Conservation (phyloP, 2,888 invertebrate species). For the Eugnorisma glareosa region DNA sequence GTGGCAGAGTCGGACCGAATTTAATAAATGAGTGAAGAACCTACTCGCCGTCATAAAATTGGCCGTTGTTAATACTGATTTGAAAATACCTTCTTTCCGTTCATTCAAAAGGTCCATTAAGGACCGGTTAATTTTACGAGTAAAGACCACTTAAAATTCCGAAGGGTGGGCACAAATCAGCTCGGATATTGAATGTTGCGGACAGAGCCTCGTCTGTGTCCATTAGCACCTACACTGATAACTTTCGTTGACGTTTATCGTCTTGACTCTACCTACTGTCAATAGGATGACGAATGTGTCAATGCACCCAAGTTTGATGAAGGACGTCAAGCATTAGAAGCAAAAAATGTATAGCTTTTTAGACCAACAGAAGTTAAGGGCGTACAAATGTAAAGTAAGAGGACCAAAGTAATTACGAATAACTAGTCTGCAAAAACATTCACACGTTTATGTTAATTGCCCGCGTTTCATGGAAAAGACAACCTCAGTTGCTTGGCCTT, state of each 20-base stretch:
- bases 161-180: constrained; percentile 80
- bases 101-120: constrained; percentile 78
- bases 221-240: constrained; percentile 85
- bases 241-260: constrained; percentile 75
- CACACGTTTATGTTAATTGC: constrained; percentile 12
- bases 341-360: neutral
- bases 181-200: constrained; percentile 84
- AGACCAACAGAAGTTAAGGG: neutral
- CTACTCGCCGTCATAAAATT: constrained; percentile 71
- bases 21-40: constrained; percentile 55
- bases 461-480: constrained; percentile 70
- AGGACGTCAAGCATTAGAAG: constrained; percentile 13
- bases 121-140: constrained; percentile 83
- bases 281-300: constrained; percentile 74
- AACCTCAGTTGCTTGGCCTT: constrained; percentile 67
- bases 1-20: constrained; percentile 48
- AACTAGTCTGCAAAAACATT: constrained; percentile 43
- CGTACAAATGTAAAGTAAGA: constrained; percentile 1
- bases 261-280: constrained; percentile 68
- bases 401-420: constrained; percentile 41
- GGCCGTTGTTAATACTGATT: constrained; percentile 74
- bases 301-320: constrained; percentile 28
- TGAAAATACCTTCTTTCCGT: constrained; percentile 80
- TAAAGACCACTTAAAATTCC: constrained; percentile 81
- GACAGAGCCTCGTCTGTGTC: constrained; percentile 76